A percentile compares a stretch with the other conserved stretches of the same genome.
Conservation (phyloP, 1,140 invertebrate genomes). For the Phymorhynchus buccinoides region DNA sequence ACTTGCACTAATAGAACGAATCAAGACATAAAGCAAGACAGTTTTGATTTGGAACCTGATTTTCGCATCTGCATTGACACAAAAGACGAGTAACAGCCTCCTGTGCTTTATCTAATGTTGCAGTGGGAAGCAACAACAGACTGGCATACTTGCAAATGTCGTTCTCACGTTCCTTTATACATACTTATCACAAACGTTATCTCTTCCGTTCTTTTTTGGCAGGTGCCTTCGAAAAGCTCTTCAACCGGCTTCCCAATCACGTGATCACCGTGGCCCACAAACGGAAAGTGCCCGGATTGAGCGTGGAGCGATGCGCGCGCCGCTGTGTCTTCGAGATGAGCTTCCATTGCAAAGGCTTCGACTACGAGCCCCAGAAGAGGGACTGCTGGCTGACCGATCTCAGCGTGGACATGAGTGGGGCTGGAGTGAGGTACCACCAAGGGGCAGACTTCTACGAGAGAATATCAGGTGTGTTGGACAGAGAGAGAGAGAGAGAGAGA, state of each 20-base stretch:
- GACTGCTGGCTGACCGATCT: slow-evolving; percentile 66
- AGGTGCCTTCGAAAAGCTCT: slow-evolving; percentile 64
- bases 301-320: slow-evolving; percentile 66
- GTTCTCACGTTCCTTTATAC: too few relatives aligned
- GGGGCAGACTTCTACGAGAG: slow-evolving; percentile 66
- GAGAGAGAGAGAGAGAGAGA: slow-evolving; percentile 22
- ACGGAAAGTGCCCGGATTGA: slow-evolving; percentile 57
- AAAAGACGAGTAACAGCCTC: too few relatives aligned
- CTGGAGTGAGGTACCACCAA: slow-evolving; percentile 51
- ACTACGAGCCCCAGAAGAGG: slow-evolving; percentile 56
- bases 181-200: not conserved
- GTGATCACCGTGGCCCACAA: slow-evolving; percentile 63
- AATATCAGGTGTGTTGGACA: slow-evolving; percentile 54
- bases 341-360: slow-evolving; percentile 69
- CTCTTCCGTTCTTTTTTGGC: slow-evolving; percentile 5
- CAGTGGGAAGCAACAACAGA: too few relatives aligned
- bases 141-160: too few relatives aligned
- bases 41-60: too few relatives aligned
- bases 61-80: too few relatives aligned
- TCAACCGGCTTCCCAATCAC: slow-evolving; percentile 65
- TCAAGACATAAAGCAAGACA: too few relatives aligned
- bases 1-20: too few relatives aligned
- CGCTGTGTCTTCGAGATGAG: slow-evolving; percentile 66
- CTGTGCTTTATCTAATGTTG: too few relatives aligned
- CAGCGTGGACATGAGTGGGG: slow-evolving; percentile 49